Percentiles rank a stretch among this genome's conserved stretches.
Conservation (phyloP, 2,888 invertebrate species). For the Tuta absoluta region DNA sequence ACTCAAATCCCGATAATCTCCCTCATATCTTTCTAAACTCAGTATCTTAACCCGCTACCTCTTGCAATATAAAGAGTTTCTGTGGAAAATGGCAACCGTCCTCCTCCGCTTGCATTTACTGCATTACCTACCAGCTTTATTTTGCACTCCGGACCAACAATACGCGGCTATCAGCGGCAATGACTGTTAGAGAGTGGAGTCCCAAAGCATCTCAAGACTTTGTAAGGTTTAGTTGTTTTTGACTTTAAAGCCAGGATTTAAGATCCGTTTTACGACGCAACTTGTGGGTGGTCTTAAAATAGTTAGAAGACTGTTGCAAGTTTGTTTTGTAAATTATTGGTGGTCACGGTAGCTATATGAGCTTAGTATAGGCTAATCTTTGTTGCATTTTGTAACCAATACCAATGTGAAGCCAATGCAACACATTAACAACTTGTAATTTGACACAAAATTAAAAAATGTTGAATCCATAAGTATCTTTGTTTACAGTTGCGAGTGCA, state of each 20-base stretch:
- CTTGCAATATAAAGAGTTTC: slow-evolving; percentile 26
- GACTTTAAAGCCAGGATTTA: slow-evolving; percentile 24
- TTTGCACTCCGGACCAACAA: slow-evolving; percentile 41
- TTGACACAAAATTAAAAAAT: too few species aligned
- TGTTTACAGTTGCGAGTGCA: too few species aligned
- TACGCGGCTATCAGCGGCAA: slow-evolving; percentile 22
- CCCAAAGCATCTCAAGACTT: slow-evolving; percentile 19
- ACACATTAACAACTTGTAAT: too few species aligned
- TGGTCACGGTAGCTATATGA: slow-evolving; percentile 21
- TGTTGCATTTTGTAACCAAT: slow-evolving; percentile 15
- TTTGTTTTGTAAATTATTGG: slow-evolving; percentile 24
- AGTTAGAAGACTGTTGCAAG: slow-evolving; percentile 21
- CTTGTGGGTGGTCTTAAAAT: slow-evolving; percentile 20
- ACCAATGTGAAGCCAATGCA: not conserved
- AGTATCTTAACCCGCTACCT: slow-evolving; percentile 5
- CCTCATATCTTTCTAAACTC: not conserved
- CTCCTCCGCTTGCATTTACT: slow-evolving; percentile 46
- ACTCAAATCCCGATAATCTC: not conserved
- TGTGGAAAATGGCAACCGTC: slow-evolving; percentile 41
- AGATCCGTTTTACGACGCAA: slow-evolving; percentile 23
- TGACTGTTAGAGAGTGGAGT: slow-evolving; percentile 18
- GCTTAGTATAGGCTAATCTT: not conserved
- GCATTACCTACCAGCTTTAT: slow-evolving; percentile 50
- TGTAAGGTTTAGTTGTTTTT: slow-evolving; percentile 26
- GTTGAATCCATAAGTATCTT: too few species aligned